Base-by-base conservation (phyloP, 2,888 invertebrate species). In the Hymenopus coronatus region DNA sequence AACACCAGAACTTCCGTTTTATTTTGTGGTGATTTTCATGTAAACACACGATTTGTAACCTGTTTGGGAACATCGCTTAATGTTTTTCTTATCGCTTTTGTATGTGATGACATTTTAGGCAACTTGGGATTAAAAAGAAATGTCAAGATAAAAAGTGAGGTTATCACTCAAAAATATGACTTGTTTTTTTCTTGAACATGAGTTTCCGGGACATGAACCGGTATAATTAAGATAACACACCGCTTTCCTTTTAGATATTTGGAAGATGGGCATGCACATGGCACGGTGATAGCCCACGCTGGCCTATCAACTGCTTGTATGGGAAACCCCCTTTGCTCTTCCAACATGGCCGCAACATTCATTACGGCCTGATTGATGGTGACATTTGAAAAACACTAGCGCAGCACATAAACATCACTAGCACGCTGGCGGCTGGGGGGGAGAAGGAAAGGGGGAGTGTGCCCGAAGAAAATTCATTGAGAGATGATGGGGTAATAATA, bases 351-450 rank as follows among this genome's bases (percentile, higher is more conserved):
- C 90, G 90, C 89, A 84, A 88, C 89, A 90, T 90, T 90, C 90
- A 90, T 90, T 90, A 90, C 89, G 30, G 85, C 82, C 89, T 90
- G 90, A 90, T 90, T 90, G 89, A 90, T 90, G 90, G 90, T 90
- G 90, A 90, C 90, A 90, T 86, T 88, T 89, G 89, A 87, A 90
- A 90, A 90, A 90, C 90, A 90, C 89, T 89, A 33, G 54, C 88
- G 90, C 91, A 90, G 91, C 91, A 91, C 91, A 91, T 91, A 91
- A 91, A 91, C 91, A 91, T 90, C 90, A 90, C 90, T 91, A 89
- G 90, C 90, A 90, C 90, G 91, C 90, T 90, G 91, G 91, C 91
- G 91, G 88, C 46, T 27, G 28, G n/a, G 54, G 46, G 28, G 82
- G 82, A 84, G 12, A n/a, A 54, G 87, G 25, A 28, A 46, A 25